A percentile compares a stretch with the other conserved stretches of the same genome.
Evolutionary conservation across 2,888 invertebrate genomes (phyloP).

Genomic region (Euphydryas editha): DNA sequence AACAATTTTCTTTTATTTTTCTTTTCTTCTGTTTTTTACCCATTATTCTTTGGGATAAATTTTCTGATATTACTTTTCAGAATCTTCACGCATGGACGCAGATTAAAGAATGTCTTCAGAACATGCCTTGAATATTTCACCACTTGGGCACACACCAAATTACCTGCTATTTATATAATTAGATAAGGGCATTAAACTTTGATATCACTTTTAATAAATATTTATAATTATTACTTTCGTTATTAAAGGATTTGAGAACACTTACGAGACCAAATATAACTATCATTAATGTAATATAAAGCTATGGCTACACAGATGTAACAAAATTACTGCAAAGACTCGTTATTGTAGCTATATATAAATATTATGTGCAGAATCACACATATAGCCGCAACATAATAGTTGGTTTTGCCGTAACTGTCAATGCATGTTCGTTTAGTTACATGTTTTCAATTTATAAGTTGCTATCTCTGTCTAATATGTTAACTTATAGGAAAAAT

Average conservation of each 20-base stretch:
- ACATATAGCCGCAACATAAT: background rate
- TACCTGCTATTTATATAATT: slow-evolving; percentile 36
- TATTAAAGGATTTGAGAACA: background rate
- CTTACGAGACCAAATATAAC: background rate
- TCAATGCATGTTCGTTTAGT: background rate
- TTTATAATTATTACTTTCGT: slow-evolving; percentile 5
- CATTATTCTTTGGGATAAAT: background rate
- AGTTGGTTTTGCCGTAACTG: background rate
- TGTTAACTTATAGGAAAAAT: slow-evolving; percentile 7
- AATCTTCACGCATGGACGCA: slow-evolving; percentile 90
- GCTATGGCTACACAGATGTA: background rate
- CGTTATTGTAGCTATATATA: background rate
- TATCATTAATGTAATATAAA: background rate
- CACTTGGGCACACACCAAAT: slow-evolving; percentile 52
- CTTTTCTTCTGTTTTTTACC: too few relatives aligned
- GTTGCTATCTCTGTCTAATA: background rate
- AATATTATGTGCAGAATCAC: too few relatives aligned
- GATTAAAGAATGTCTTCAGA: slow-evolving; percentile 89
- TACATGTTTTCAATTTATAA: background rate
- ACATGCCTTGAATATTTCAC: slow-evolving; percentile 83
- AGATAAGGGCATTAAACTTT: slow-evolving; percentile 48
- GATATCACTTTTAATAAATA: slow-evolving; percentile 53
- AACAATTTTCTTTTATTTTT: too few relatives aligned
- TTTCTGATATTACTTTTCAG: slow-evolving; percentile 64
- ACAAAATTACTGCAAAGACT: background rate